phyloP scores from a whole-genome alignment of 2,888 invertebrate species.

The Drosophila crucigera region DNA sequence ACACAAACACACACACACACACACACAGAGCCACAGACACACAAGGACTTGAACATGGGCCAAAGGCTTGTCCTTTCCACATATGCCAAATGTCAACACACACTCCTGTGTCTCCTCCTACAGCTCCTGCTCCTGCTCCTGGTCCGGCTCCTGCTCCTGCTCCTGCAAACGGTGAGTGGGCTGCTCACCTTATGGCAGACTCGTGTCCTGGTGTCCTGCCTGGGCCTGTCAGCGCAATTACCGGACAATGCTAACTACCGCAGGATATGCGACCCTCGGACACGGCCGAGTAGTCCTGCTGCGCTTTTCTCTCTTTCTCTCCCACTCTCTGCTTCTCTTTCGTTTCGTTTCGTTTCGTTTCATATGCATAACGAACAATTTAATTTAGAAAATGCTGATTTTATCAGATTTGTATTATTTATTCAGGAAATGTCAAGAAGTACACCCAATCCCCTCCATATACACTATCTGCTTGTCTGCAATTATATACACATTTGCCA shows the following conservation, averaged over 20 bases:
- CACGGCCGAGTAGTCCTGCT: slow-evolving; percentile 43
- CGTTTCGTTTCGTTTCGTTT: slow-evolving; percentile 30
- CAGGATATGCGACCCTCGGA: slow-evolving; percentile 38
- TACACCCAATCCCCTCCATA: slow-evolving; percentile 12
- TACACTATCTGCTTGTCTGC: slow-evolving; percentile 45
- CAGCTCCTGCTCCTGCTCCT: background rate
- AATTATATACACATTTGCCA: slow-evolving; percentile 82
- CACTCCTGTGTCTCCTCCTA: slow-evolving; percentile 2
- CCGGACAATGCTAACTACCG: slow-evolving; percentile 72
- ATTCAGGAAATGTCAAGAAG: slow-evolving; percentile 77
- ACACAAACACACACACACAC: slow-evolving; percentile 34
- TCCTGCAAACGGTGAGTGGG: background rate
- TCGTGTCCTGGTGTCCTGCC: slow-evolving; percentile 34
- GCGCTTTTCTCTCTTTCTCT: slow-evolving; percentile 10
- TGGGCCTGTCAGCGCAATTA: slow-evolving; percentile 76
- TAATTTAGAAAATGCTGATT: slow-evolving; percentile 84
- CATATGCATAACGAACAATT: slow-evolving; percentile 80
- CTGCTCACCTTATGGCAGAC: slow-evolving; percentile 51
- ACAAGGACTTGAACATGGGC: slow-evolving; percentile 29
- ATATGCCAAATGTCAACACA: slow-evolving; percentile 79
- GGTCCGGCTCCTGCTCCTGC: background rate
- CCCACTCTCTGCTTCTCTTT: background rate
- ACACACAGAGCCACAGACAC: slow-evolving; percentile 22
- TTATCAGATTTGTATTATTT: slow-evolving; percentile 83
- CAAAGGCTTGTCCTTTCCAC: slow-evolving; percentile 67